Evolutionary conservation across 2,797 vertebrate species (phyloP), one percentile per base, ranked within the genome.

Genomic region (Crypturellus tataupa): DNA sequence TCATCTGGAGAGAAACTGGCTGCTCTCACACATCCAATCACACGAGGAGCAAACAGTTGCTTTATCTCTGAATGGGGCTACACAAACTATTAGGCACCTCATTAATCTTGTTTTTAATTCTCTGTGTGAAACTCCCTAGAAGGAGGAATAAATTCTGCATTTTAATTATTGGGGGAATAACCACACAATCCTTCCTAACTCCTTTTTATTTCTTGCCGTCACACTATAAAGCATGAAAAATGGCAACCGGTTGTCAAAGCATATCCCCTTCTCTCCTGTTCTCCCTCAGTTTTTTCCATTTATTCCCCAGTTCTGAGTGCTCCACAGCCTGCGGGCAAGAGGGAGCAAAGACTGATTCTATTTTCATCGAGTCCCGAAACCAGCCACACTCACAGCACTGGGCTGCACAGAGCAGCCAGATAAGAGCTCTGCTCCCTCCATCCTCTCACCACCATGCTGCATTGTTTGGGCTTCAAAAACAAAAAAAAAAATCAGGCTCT

Each of bases 21-120:
- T 77, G 92, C 86, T 81, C 86, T 35, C 86, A 53, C 63, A 63
- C 51, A 9, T 15, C 67, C 84, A 20, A 6, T 67, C 70, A 70
- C 80, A 71, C 29, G 3, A 46, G 73, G 40, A 91, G 81, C 65
- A 72, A 84, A 60, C 67, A 90, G 87, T 77, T 79, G 92, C 81
- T 89, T 58, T 18, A 40, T 37, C 18, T 87, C 87, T 53, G 81
- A 92, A 94, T 19, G 24, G 79, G 84, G 89, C 93, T 85, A 71
- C 81, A 71, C 79, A 93, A 93, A 87, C 64, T 60, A 60, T 90
- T 75, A 87, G 64, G 65, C 93, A 91, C 68, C 81, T 94, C 81
- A 60, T 96, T 90, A 92, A 94, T 96, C 96, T 92, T 27, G 18
- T 37, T 72, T 33, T 80, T 87, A 40, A 78, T 85, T 91, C 91